Evolutionary conservation across 2,113 vertebrate genomes (phyloP).

Genomic region (Gulo gulo): DNA sequence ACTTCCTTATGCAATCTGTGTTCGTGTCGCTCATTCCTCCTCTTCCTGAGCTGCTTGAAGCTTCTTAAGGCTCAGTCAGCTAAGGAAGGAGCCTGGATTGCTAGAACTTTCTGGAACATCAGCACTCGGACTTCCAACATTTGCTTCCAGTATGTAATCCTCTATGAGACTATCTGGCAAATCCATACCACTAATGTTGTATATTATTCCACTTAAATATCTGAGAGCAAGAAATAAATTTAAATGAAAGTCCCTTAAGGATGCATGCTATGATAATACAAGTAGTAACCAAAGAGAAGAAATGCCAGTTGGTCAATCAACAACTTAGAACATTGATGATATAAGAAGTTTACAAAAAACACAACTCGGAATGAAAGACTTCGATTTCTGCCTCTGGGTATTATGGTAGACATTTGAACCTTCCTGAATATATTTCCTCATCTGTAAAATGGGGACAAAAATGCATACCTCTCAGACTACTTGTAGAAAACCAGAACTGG

Average conservation of each 20-base stretch:
- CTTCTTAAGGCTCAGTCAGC: neutral
- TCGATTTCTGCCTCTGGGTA: neutral
- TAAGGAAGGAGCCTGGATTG: neutral
- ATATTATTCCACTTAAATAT: neutral
- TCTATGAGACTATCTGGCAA: neutral
- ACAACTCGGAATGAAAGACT: neutral
- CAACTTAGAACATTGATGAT: neutral
- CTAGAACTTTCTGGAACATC: neutral
- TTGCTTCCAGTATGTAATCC: neutral
- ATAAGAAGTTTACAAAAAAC: neutral
- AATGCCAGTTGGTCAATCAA: neutral
- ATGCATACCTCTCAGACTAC: neutral
- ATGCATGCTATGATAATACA: neutral
- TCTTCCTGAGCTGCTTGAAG: neutral
- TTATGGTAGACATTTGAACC: neutral
- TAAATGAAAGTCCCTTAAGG: neutral
- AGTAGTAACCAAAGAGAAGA: neutral
- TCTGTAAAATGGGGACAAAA: slow-evolving; percentile 8
- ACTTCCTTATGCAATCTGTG: fast-evolving
- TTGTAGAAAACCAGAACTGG: neutral
- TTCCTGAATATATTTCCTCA: neutral
- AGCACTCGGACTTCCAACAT: neutral
- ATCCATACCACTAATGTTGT: neutral
- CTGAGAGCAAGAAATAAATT: neutral
- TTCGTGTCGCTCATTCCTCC: neutral